Base-by-base conservation (phyloP, 2,888 invertebrate species). In the Agapostemon virescens region DNA sequence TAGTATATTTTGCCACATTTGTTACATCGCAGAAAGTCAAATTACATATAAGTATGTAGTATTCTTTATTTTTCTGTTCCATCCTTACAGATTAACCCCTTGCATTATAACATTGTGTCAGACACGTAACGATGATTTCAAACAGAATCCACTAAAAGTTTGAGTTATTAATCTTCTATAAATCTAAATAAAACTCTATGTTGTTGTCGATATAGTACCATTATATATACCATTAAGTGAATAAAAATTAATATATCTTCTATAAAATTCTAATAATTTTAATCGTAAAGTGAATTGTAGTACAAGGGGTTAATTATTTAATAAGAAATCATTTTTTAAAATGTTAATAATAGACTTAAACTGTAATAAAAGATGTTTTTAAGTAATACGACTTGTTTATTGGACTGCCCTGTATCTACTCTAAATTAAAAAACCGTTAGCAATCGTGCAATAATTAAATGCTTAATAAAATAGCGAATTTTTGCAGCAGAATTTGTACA, bases 1-100 rank as follows among this genome's bases (percentile, higher is more conserved):
- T 20, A 20, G 15, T 63, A 64, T 63, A 66, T 68, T 63, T 71
- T 63, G 38, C 40, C 20, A 64, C 17, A 26, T 30, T 49, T 79
- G 20, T 45, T 67, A 67, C 38, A 20, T 36, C 0, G 15, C 36
- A n/a, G 30, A 36, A n/a, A 30, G 11, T 11, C n/a, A n/a, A 49
- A 49, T 49, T 9, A 7, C n/a, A 1, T n/a, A 49, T 49, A 2
- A 49, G n/a, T 49, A 20, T 49, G n/a, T 49, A n/a, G 2, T n/a
- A 49, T 55, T 36, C 38, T 38, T 30, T 45, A 11, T 49, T 69
- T 15, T 45, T 58, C 63, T 13, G 68, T 69, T 2, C 36, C 30
- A 38, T 45, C 13, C 36, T 69, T 13, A 26, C 23, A 52, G 2
- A n/a, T 49, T 11, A n/a, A 49, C 11, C 9, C n/a, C n/a, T n/a